These are phyloP conservation scores for Lasaia peninsularis DNA, from an alignment of 1,140 invertebrate genomes.

Conservation along the genomic window DNA sequence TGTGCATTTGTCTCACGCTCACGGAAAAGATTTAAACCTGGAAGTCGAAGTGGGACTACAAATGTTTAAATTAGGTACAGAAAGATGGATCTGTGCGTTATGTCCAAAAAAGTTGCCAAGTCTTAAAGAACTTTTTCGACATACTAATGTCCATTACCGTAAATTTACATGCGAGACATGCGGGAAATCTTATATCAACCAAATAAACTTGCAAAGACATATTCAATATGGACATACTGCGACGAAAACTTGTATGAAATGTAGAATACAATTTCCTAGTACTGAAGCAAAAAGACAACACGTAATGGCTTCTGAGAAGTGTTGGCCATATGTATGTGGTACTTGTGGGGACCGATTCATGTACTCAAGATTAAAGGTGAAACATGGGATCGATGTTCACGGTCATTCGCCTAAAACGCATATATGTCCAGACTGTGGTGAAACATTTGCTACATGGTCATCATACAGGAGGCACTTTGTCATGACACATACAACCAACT, in stretches of 20 bases:
- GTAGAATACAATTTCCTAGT: constrained; percentile 37
- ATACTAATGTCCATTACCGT: constrained; percentile 46
- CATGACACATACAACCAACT: constrained; percentile 47
- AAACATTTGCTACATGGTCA: constrained; percentile 43
- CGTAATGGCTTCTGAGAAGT: constrained; percentile 28
- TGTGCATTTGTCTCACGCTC: constrained; percentile 36
- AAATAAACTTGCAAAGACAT: constrained; percentile 37
- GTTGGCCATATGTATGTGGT: constrained; percentile 40
- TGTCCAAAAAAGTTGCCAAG: constrained; percentile 34
- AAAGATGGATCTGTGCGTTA: constrained; percentile 43
- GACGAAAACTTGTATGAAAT: constrained; percentile 42
- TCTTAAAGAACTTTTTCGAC: constrained; percentile 39
- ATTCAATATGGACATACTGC: constrained; percentile 32
- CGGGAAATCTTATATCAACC: constrained; percentile 46
- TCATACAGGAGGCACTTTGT: constrained; percentile 49
- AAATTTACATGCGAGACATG: constrained; percentile 55
- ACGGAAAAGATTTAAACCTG: constrained; percentile 34
- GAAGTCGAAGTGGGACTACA: constrained; percentile 42
- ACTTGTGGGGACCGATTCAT: constrained; percentile 41
- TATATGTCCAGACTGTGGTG: constrained; percentile 48
- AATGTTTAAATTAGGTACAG: constrained; percentile 41
- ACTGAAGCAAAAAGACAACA: constrained; percentile 39
- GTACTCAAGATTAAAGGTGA: constrained; percentile 27
- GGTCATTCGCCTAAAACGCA: constrained; percentile 34
- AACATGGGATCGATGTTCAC: constrained; percentile 38